These are phyloP conservation scores for Apostichopus japonicus DNA, from an alignment of 35 echinoderm and acorn worm species.

Conservation along the genomic window DNA sequence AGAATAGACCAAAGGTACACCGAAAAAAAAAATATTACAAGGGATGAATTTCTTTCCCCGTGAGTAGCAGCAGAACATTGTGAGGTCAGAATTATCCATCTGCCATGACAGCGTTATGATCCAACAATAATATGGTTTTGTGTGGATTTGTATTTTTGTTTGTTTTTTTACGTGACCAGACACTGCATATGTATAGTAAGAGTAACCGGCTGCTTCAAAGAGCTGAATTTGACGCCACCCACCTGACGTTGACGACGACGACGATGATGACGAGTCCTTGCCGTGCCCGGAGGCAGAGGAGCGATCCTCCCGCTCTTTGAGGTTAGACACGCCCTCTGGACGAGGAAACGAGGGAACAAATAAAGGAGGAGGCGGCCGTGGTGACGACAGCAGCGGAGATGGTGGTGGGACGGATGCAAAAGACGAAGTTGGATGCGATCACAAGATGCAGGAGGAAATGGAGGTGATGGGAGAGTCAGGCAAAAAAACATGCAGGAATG, in stretches of 20 bases:
- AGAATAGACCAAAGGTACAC: too few species aligned
- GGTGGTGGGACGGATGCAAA: not conserved
- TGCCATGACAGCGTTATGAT: too few species aligned
- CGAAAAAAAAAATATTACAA: too few species aligned
- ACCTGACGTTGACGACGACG: not conserved
- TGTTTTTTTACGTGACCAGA: too few species aligned
- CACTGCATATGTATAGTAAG: not conserved
- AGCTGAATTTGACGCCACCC: constrained; percentile 6
- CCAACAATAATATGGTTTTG: too few species aligned
- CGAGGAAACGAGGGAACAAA: not conserved
- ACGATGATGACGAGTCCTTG: not conserved
- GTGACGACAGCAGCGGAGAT: not conserved
- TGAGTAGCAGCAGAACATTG: too few species aligned
- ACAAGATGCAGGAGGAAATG: constrained; percentile 28
- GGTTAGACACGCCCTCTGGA: constrained; percentile 17
- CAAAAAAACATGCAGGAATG: constrained; percentile 17
- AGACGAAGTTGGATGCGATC: constrained; percentile 11
- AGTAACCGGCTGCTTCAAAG: not conserved
- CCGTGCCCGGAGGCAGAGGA: constrained; percentile 3
- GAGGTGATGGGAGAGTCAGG: not conserved
- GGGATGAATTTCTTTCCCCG: too few species aligned
- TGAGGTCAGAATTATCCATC: too few species aligned
- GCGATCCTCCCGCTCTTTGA: not conserved
- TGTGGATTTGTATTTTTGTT: too few species aligned
- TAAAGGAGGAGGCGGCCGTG: not conserved